phyloP scores from a whole-genome alignment of 2,888 invertebrate species.

The Platycheirus rosarum region DNA sequence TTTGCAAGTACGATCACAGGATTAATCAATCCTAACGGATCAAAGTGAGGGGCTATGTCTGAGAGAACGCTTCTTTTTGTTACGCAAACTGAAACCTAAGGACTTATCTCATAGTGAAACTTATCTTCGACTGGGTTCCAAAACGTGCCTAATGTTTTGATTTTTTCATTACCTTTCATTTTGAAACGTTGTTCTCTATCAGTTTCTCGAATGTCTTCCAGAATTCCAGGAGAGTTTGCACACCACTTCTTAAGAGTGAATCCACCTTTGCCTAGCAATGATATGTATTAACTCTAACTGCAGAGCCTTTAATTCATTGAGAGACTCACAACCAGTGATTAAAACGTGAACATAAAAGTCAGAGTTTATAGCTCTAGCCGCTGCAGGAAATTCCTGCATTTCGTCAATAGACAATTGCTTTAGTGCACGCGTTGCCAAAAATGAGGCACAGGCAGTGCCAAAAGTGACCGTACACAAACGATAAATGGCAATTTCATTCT shows the following conservation, averaged over 20 bases:
- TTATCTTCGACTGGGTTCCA: slow-evolving; percentile 22
- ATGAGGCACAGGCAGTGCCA: slow-evolving; percentile 18
- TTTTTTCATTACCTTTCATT: background rate
- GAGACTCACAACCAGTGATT: slow-evolving; percentile 14
- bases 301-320: slow-evolving; percentile 20
- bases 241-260: slow-evolving; percentile 35
- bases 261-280: slow-evolving; percentile 20
- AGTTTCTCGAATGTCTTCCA: slow-evolving; percentile 9
- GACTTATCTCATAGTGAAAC: slow-evolving; percentile 13
- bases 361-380: too few relatives aligned
- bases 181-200: slow-evolving; percentile 25
- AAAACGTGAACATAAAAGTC: slow-evolving; percentile 29
- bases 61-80: slow-evolving; percentile 6
- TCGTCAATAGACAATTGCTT: slow-evolving; percentile 11
- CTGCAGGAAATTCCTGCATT: background rate
- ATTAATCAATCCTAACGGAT: background rate
- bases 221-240: slow-evolving; percentile 19
- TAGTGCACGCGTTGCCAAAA: slow-evolving; percentile 21
- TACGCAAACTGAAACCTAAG: background rate
- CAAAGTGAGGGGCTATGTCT: slow-evolving; percentile 12
- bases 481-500: slow-evolving; percentile 18
- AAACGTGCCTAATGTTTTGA: slow-evolving; percentile 14
- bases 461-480: too few relatives aligned
- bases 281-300: slow-evolving; percentile 20
- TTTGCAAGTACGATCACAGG: slow-evolving; percentile 14